Base-by-base conservation (phyloP, 2,888 invertebrate species). In the Brachypterus glaber region DNA sequence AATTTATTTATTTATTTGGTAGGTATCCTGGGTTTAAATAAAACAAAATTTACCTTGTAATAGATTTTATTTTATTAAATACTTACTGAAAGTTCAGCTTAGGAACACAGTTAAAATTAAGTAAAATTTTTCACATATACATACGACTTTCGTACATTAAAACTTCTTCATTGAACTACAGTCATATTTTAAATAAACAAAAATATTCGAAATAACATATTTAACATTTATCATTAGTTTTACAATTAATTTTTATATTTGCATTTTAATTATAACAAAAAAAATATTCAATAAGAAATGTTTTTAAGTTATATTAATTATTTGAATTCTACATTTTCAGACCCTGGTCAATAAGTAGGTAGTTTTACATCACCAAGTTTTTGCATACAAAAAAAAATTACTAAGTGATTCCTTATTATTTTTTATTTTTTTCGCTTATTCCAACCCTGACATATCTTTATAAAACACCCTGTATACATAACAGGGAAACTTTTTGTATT, bases 31-130 rank as follows among this genome's bases (percentile, higher is more conserved):
- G n/a, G n/a, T n/a, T n/a, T 8, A 37, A 43, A 33, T 30, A 26
- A 40, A 37, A 39, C 18, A 17, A 18, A 17, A 7, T 34, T 18
- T 37, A 30, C 15, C 17, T 37, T 56, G 59, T 58, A 62, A 61
- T 62, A 58, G 59, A 59, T 60, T 60, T 62, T 56, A 60, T 59
- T 61, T 60, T n/a, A n/a, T n/a, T n/a, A n/a, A 61, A 62, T 62
- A 63, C 62, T 63, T 62, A 64, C 62, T 62, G 63, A 63, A 60
- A 60, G 60, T 62, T 63, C 58, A 57, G 59, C 59, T 62, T 62
- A 63, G 63, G 63, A 63, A 62, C 62, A 61, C 62, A 57, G 55
- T 58, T 54, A 60, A 59, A 57, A 53, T 27, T 55, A 59, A 58
- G 55, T 55, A 55, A 48, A 50, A 51, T 58, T 27, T 27, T 60